Conservation (phyloP, 2,888 invertebrate genomes). For the Abrostola triplasia region DNA sequence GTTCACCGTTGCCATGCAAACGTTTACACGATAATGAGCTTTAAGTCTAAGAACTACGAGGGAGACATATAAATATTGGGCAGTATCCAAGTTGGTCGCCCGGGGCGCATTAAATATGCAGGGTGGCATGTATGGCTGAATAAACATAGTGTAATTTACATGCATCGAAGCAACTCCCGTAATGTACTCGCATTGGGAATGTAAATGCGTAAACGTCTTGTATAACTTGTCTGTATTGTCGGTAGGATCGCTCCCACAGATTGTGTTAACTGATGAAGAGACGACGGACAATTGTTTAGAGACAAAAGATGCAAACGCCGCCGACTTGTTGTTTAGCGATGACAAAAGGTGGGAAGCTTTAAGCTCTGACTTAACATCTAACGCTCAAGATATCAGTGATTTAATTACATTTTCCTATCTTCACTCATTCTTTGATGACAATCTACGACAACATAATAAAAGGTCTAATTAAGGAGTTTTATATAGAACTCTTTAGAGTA, state of each 20-base stretch:
- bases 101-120: slow-evolving; percentile 80
- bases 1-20: slow-evolving; percentile 64
- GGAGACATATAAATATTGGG: slow-evolving; percentile 39
- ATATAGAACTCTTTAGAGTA: not conserved
- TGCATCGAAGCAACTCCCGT: slow-evolving; percentile 86
- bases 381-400: slow-evolving; percentile 9
- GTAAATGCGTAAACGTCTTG: slow-evolving; percentile 78
- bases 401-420: slow-evolving; percentile 7
- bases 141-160: slow-evolving; percentile 86
- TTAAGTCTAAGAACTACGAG: slow-evolving; percentile 58
- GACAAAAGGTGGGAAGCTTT: slow-evolving; percentile 25
- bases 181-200: slow-evolving; percentile 84
- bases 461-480: too few relatives aligned
- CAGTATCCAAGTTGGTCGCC: slow-evolving; percentile 60
- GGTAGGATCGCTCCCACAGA: slow-evolving; percentile 54
- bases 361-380: slow-evolving; percentile 23
- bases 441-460: not conserved
- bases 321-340: slow-evolving; percentile 20
- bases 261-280: slow-evolving; percentile 51
- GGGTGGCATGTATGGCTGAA: slow-evolving; percentile 82
- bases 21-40: slow-evolving; percentile 58
- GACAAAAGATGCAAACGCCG: slow-evolving; percentile 38
- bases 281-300: slow-evolving; percentile 44
- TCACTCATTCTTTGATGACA: slow-evolving; percentile 9
- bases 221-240: slow-evolving; percentile 66